A percentile compares a stretch with the other conserved stretches of the same genome.
These are phyloP conservation scores for Cyprinodon variegatus DNA, from an alignment of 2,113 vertebrate species.

Conservation along the genomic window DNA sequence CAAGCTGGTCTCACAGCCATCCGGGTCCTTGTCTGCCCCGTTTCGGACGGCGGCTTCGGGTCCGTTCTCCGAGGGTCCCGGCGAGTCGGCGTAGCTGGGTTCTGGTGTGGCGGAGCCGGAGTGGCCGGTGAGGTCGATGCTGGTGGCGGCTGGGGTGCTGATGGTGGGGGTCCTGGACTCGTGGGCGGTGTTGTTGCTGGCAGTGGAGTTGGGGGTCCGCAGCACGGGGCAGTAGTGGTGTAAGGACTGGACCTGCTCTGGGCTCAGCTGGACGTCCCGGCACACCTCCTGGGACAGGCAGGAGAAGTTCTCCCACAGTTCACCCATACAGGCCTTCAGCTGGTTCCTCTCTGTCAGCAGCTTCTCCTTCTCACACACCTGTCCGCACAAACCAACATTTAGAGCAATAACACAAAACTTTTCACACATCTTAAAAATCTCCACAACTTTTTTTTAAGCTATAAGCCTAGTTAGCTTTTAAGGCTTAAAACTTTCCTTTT, in stretches of 20 bases:
- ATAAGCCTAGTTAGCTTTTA: too few relatives aligned
- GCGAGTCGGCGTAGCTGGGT: constrained; percentile 83
- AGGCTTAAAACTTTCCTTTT: too few relatives aligned
- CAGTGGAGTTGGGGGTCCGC: constrained; percentile 82
- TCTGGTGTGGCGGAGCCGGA: constrained; percentile 82
- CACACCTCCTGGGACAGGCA: constrained; percentile 99
- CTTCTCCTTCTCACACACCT: constrained; percentile 98
- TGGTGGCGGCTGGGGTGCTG: constrained; percentile 73
- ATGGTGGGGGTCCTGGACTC: constrained; percentile 65
- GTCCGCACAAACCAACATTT: constrained; percentile 21
- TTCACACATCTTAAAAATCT: too few relatives aligned
- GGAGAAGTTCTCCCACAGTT: constrained; percentile 98
- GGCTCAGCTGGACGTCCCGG: constrained; percentile 93
- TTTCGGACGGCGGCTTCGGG: constrained; percentile 73
- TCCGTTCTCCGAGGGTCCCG: constrained; percentile 82
- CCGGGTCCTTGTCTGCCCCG: constrained; percentile 78
- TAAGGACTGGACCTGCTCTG: constrained; percentile 95
- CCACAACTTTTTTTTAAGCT: too few relatives aligned
- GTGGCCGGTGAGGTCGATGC: constrained; percentile 80
- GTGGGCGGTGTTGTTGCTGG: constrained; percentile 73
- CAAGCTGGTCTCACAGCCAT: constrained; percentile 70
- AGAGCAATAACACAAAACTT: too few relatives aligned
- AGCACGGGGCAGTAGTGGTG: constrained; percentile 95
- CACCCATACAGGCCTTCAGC: constrained; percentile 97
- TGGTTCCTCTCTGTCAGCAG: constrained; percentile 96